Conservation (phyloP, 2,113 vertebrate species). For the Menura novaehollandiae region DNA sequence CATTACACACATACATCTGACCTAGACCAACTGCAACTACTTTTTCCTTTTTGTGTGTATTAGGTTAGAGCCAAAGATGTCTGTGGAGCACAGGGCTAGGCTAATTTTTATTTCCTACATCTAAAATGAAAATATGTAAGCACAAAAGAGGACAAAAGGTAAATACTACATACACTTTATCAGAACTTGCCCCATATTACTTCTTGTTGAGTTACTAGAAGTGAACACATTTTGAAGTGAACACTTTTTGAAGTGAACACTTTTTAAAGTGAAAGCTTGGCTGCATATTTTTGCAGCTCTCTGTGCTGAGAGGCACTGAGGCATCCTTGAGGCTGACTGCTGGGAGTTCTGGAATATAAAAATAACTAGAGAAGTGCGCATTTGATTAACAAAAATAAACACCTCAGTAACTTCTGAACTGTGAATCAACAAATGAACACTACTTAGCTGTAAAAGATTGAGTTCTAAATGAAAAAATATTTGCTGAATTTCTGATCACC, state of each 20-base stretch:
- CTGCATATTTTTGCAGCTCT: neutral
- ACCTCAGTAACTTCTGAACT: slow-evolving; percentile 35
- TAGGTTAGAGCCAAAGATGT: neutral
- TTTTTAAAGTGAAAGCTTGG: neutral
- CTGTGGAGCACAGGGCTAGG: neutral
- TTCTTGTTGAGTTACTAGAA: neutral
- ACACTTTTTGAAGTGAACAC: neutral
- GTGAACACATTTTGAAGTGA: neutral
- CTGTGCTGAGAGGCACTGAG: neutral
- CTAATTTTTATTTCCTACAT: neutral
- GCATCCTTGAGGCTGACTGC: neutral
- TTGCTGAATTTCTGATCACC: slow-evolving; percentile 35
- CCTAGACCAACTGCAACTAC: neutral
- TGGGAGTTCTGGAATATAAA: neutral
- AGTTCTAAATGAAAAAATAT: slow-evolving; percentile 8
- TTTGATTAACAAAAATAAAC: slow-evolving; percentile 37
- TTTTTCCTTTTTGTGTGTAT: neutral
- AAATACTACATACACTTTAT: neutral
- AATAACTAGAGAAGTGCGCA: neutral
- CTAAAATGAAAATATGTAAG: neutral
- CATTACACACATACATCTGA: neutral
- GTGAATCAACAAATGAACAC: slow-evolving; percentile 38
- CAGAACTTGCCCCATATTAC: neutral
- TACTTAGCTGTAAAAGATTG: slow-evolving; percentile 9
- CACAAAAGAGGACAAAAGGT: neutral